Percentiles rank a stretch among this genome's conserved stretches.
Evolutionary conservation across 2,888 invertebrate genomes (phyloP).

Genomic region (Caenorhabditis sulstoni): DNA sequence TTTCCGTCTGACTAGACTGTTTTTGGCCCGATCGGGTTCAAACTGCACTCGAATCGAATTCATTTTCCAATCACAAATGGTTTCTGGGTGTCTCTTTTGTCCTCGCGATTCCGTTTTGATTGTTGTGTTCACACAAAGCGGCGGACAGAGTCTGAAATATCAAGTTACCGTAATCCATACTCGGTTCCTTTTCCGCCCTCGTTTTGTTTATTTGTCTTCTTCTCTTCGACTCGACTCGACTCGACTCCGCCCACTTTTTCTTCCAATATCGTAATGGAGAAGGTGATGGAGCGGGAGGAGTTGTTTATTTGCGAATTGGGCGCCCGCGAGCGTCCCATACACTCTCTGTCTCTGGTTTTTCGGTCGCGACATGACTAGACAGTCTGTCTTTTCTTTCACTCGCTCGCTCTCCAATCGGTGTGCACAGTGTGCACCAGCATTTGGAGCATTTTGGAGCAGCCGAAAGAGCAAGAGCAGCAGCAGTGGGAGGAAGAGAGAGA

Average conservation of each 20-base stretch:
- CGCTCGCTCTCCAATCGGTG: constrained; percentile 9
- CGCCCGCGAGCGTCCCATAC: constrained; percentile 16
- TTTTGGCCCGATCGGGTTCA: not conserved
- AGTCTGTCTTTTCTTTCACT: too few species aligned
- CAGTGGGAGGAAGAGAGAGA: not conserved
- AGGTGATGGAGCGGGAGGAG: constrained; percentile 14
- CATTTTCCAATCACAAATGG: not conserved
- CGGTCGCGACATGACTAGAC: constrained; percentile 8
- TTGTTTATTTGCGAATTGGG: constrained; percentile 53
- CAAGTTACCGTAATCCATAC: too few species aligned
- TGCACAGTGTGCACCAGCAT: not conserved
- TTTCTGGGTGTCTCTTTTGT: too few species aligned
- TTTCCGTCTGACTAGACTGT: too few species aligned
- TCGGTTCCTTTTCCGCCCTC: not conserved
- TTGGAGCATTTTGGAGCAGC: not conserved
- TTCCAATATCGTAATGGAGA: constrained; percentile 20
- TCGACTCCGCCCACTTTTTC: constrained; percentile 33
- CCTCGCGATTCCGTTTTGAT: too few species aligned
- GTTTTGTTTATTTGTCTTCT: not conserved
- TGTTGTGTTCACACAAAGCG: too few species aligned
- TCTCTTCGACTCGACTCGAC: too few species aligned
- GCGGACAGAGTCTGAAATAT: too few species aligned
- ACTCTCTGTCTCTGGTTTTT: constrained; percentile 5
- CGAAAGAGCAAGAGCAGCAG: constrained; percentile 8
- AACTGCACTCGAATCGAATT: not conserved